A percentile compares a stretch with the other conserved stretches of the same genome.
Evolutionary conservation across 2,888 invertebrate genomes (phyloP).

Genomic region (Melipona bicolor): DNA sequence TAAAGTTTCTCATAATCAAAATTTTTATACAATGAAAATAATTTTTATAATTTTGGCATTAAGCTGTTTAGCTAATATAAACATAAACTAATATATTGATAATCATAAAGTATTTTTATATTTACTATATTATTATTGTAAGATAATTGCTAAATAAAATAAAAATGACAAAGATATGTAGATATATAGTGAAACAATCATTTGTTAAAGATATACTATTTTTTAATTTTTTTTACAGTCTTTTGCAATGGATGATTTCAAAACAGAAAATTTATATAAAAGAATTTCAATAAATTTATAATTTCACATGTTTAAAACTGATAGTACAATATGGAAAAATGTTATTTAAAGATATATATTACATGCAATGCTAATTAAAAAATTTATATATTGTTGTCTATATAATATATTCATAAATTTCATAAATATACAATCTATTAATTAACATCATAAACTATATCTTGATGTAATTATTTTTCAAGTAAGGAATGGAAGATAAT

Average conservation of each 20-base stretch:
- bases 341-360: slow-evolving; percentile 32
- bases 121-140: slow-evolving; percentile 1
- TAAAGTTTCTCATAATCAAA: background rate
- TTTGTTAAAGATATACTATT: background rate
- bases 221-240: background rate
- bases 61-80: background rate
- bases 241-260: background rate
- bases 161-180: slow-evolving; percentile 11
- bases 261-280: slow-evolving; percentile 7
- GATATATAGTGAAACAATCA: background rate
- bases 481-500: slow-evolving; percentile 50
- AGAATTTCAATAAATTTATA: slow-evolving; percentile 19
- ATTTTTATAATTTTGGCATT: slow-evolving; percentile 1
- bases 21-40: no score
- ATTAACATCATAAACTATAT: slow-evolving; percentile 54
- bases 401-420: slow-evolving; percentile 57
- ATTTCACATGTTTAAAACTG: slow-evolving; percentile 24
- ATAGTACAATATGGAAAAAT: slow-evolving; percentile 27
- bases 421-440: slow-evolving; percentile 61
- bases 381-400: slow-evolving; percentile 42
- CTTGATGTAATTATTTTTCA: slow-evolving; percentile 43
- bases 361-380: slow-evolving; percentile 37
- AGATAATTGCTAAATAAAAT: slow-evolving; percentile 27
- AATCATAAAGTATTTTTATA: slow-evolving; percentile 24
- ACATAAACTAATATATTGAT: slow-evolving; percentile 1